A percentile compares a stretch with the other conserved stretches of the same genome.
phyloP scores from a whole-genome alignment of 2,113 vertebrate genomes.

The Chaetodon trifascialis region DNA sequence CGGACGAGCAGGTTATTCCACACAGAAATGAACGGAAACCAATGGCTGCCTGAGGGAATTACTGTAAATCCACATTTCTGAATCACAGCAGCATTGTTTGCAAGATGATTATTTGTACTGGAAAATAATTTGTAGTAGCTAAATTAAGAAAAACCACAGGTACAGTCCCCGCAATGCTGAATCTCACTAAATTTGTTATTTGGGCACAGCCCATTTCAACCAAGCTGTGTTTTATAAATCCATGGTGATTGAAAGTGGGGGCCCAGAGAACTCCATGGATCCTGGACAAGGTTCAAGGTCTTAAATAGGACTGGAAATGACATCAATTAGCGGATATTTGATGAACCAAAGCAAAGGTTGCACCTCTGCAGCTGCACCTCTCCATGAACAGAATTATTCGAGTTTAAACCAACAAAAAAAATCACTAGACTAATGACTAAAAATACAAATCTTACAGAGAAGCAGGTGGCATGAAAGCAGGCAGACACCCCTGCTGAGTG shows the following conservation, averaged over 20 bases:
- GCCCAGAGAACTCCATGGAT: neutral
- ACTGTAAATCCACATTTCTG: neutral
- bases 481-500: neutral
- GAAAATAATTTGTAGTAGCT: no score
- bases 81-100: constrained; percentile 1
- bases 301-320: neutral
- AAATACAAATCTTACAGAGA: neutral
- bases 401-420: neutral
- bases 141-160: neutral
- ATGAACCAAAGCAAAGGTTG: neutral
- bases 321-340: neutral
- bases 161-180: neutral
- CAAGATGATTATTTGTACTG: neutral
- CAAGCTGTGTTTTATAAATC: neutral
- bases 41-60: neutral
- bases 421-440: neutral
- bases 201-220: neutral
- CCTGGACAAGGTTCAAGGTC: neutral
- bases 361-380: neutral
- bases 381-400: no score
- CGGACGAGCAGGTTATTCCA: neutral
- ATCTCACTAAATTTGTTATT: neutral
- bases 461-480: neutral
- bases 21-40: neutral
- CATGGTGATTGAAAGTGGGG: neutral